Conservation (phyloP, 2,797 vertebrate genomes). For the Cheirogaleus major region DNA sequence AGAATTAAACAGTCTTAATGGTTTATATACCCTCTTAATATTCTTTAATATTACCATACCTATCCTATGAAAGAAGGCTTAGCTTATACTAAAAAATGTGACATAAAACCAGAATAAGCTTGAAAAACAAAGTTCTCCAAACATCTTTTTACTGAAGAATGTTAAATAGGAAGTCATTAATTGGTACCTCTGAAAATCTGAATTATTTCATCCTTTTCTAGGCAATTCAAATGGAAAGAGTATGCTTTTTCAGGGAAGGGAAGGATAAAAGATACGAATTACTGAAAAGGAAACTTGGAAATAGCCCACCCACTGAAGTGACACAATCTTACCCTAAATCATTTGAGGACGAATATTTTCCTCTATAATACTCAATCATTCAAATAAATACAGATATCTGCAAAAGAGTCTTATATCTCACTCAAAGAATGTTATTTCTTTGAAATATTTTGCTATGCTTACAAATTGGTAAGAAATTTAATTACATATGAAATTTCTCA, state of each 20-base stretch:
- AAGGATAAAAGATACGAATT: neutral
- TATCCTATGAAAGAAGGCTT: neutral
- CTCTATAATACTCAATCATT: neutral
- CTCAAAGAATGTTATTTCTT: neutral
- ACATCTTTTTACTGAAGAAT: neutral
- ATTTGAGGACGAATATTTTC: neutral
- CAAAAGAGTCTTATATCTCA: neutral
- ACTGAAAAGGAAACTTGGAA: neutral
- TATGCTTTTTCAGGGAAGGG: neutral
- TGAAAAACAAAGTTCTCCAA: neutral
- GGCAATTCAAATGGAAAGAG: neutral
- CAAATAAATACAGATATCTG: neutral
- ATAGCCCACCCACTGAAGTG: neutral
- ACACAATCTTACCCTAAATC: neutral
- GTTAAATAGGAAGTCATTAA: neutral
- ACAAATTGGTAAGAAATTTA: neutral
- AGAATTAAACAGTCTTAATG: neutral
- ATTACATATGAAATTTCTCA: neutral
- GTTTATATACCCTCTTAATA: neutral
- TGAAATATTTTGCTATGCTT: neutral
- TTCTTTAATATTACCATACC: neutral
- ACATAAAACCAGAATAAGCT: neutral
- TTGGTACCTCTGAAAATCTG: neutral
- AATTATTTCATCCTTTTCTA: neutral
- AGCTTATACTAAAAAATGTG: neutral